Evolutionary conservation across 2,797 vertebrate genomes (phyloP).

Genomic region (Melanotaenia trifasciata): DNA sequence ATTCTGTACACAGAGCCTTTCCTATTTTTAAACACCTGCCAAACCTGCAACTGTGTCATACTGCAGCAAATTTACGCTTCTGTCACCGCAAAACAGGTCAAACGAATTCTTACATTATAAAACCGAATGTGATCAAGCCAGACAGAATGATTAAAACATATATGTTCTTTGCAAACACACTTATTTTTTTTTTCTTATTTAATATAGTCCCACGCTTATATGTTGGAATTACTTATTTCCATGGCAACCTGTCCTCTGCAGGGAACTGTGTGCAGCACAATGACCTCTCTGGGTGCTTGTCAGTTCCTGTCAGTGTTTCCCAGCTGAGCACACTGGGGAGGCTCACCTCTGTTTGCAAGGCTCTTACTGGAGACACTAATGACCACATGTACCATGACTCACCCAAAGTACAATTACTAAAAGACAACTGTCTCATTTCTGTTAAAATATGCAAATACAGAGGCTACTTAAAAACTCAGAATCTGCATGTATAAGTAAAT

Average conservation of each 20-base stretch:
- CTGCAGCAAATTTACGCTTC: background rate
- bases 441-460: background rate
- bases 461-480: background rate
- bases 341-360: constrained; percentile 41
- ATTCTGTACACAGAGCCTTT: background rate
- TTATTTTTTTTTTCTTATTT: constrained; percentile 11
- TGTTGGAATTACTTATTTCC: constrained; percentile 58
- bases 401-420: constrained; percentile 27
- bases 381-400: constrained; percentile 13
- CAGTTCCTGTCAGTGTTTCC: constrained; percentile 70
- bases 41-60: background rate
- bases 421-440: constrained; percentile 20
- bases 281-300: constrained; percentile 69
- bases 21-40: constrained; percentile 12
- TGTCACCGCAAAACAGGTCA: background rate
- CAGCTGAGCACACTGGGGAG: constrained; percentile 48
- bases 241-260: constrained; percentile 69
- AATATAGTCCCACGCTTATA: constrained; percentile 6
- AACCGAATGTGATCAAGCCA: background rate
- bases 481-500: no score
- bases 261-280: constrained; percentile 50
- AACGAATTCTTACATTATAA: background rate
- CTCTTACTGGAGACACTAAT: constrained; percentile 28
- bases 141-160: background rate
- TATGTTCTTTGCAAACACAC: background rate